Base-by-base conservation (phyloP, 2,797 vertebrate species). In the Notolepis coatsorum region DNA sequence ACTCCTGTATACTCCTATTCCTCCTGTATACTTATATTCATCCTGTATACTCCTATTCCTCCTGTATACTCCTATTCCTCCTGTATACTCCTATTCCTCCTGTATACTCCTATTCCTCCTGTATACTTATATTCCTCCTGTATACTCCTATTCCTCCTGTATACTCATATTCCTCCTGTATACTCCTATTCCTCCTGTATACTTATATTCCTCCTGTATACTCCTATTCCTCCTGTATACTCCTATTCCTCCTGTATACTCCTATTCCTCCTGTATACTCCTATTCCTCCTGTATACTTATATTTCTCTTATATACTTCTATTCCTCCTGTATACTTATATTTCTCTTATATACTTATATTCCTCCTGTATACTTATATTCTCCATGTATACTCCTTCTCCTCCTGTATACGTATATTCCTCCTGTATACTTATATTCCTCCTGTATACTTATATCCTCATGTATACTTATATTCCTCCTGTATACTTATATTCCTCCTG, bases 1-100 rank as follows among this genome's bases (percentile, higher is more conserved):
- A n/a, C n/a, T n/a, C n/a, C n/a, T n/a, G n/a, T 68, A 71, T 81
- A 61, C 75, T 66, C 39, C 70, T 28, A 18, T 50, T 61, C 69
- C 38, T 7, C 33, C 53, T 55, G 61, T 2, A 30, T 45, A 5
- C 33, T 73, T 68, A 71, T 81, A 61, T 77, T 66, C 39, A n/a
- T n/a, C n/a, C n/a, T n/a, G n/a, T n/a, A n/a, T n/a, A n/a, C n/a
- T n/a, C n/a, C 70, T 28, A 18, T 50, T 61, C 69, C 38, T 7
- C 33, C 53, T 55, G 61, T 2, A 30, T 45, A 5, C 33, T 73
- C 39, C 70, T 28, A 18, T 50, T 61, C 69, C 38, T 7, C 33
- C 53, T 55, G 61, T 2, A 30, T 45, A 5, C 33, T 73, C 66
- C 72, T 81, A 61, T 77, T 66, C 39, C n/a, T n/a, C n/a, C n/a